These are phyloP conservation scores for Ericerus pela DNA, from an alignment of 1,140 invertebrate species.

Conservation along the genomic window DNA sequence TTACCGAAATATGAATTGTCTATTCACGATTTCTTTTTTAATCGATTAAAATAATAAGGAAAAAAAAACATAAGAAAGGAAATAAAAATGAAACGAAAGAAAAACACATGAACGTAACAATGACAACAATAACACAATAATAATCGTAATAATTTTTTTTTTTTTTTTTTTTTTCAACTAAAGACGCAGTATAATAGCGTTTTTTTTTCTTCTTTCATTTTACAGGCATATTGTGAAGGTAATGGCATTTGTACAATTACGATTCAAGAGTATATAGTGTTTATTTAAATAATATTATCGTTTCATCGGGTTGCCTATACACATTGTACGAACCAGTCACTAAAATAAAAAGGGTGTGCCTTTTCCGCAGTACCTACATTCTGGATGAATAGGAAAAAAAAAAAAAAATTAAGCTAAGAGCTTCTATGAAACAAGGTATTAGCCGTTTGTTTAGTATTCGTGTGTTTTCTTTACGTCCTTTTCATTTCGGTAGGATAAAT, in stretches of 20 bases:
- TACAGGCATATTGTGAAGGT: conserved; percentile 9
- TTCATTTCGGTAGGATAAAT: too few relatives aligned
- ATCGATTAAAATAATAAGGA: conserved; percentile 7
- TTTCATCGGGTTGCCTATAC: conserved; percentile 7
- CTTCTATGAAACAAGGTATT: conserved; percentile 1
- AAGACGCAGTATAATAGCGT: conserved; percentile 7
- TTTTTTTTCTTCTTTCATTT: too few relatives aligned
- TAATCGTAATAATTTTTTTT: conserved; percentile 12
- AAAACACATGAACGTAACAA: conserved; percentile 3
- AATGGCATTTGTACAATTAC: conserved; percentile 10
- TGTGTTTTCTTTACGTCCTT: too few relatives aligned
- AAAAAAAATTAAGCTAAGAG: conserved; percentile 1
- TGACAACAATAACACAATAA: conserved; percentile 10
- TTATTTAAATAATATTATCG: conserved; percentile 12
- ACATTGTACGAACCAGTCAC: conserved; percentile 7
- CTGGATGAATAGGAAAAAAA: too few relatives aligned
- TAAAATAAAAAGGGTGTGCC: conserved; percentile 6
- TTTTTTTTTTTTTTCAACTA: too few relatives aligned
- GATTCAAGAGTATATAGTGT: conserved; percentile 5
- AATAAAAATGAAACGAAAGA: too few relatives aligned
- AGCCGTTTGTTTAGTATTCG: too few relatives aligned
- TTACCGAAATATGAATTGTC: too few relatives aligned
- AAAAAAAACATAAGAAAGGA: too few relatives aligned
- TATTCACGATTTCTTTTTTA: background rate
- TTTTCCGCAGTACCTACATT: too few relatives aligned